phyloP scores from a whole-genome alignment of 2,888 invertebrate species.

The Carterocephalus palaemon region DNA sequence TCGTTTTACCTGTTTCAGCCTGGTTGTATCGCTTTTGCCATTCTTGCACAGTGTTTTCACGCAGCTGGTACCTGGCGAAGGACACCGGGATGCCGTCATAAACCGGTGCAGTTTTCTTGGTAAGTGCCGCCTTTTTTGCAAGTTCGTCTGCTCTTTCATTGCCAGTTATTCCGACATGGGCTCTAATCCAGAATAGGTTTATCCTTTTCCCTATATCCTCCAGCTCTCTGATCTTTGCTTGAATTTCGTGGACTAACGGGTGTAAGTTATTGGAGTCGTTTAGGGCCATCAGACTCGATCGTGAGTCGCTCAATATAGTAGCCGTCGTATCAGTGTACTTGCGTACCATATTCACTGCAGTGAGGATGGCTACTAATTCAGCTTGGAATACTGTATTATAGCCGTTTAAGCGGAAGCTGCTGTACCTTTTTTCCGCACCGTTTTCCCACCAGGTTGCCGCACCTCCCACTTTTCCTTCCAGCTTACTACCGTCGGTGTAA shows the following conservation, averaged over 20 bases:
- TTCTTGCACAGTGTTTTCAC: background rate
- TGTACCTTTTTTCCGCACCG: background rate
- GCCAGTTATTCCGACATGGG: background rate
- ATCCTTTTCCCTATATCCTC: too few relatives aligned
- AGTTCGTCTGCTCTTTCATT: too few relatives aligned
- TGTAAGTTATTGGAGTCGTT: background rate
- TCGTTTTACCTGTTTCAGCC: background rate
- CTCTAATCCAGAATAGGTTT: background rate
- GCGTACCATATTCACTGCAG: background rate
- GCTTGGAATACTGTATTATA: background rate
- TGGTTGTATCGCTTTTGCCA: background rate
- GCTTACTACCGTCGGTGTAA: constrained; percentile 2
- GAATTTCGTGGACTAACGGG: background rate
- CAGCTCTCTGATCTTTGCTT: background rate
- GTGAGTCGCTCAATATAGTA: background rate
- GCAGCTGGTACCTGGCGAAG: background rate
- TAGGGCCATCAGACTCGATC: background rate
- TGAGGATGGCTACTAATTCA: background rate
- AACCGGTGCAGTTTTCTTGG: too few relatives aligned
- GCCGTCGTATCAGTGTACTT: background rate
- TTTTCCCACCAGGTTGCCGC: background rate
- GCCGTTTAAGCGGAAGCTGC: too few relatives aligned
- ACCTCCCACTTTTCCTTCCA: background rate
- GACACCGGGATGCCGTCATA: background rate
- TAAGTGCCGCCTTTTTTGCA: too few relatives aligned